Conservation (phyloP, 2,888 invertebrate genomes). For the Tortricodes alternella region DNA sequence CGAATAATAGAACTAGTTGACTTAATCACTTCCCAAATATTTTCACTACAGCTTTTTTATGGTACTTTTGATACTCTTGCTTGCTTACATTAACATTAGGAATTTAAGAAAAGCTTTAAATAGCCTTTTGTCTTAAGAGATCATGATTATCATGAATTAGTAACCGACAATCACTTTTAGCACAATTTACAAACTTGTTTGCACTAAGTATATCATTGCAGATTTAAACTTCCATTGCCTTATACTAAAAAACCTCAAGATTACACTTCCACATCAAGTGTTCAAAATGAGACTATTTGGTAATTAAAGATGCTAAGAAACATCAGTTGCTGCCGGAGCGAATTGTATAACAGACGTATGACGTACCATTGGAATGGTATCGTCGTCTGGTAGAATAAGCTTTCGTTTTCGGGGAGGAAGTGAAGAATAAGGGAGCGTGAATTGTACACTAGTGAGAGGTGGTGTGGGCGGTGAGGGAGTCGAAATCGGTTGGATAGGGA, state of each 20-base stretch:
- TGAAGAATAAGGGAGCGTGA: constrained; percentile 72
- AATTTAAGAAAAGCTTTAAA: background rate
- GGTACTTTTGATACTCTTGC: background rate
- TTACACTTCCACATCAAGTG: background rate
- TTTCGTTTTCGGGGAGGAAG: constrained; percentile 91
- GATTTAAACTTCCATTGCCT: constrained; percentile 25
- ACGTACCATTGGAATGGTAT: constrained; percentile 62
- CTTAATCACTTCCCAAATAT: too few species aligned
- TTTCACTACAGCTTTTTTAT: background rate
- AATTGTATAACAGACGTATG: constrained; percentile 92
- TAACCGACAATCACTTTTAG: background rate
- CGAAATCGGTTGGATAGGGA: constrained; percentile 78
- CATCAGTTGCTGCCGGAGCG: constrained; percentile 86
- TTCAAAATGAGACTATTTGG: constrained; percentile 5
- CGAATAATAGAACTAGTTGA: too few species aligned
- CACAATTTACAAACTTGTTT: background rate
- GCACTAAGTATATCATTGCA: constrained; percentile 12
- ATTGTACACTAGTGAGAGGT: constrained; percentile 49
- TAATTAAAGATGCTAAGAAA: constrained; percentile 43
- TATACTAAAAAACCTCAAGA: constrained; percentile 7
- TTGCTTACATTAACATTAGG: background rate
- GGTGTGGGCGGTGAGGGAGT: constrained; percentile 79
- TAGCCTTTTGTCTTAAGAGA: background rate
- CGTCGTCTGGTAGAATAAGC: constrained; percentile 87
- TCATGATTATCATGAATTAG: background rate